phyloP scores from a whole-genome alignment of 2,888 invertebrate species.

The Cheilosia vulpina region DNA sequence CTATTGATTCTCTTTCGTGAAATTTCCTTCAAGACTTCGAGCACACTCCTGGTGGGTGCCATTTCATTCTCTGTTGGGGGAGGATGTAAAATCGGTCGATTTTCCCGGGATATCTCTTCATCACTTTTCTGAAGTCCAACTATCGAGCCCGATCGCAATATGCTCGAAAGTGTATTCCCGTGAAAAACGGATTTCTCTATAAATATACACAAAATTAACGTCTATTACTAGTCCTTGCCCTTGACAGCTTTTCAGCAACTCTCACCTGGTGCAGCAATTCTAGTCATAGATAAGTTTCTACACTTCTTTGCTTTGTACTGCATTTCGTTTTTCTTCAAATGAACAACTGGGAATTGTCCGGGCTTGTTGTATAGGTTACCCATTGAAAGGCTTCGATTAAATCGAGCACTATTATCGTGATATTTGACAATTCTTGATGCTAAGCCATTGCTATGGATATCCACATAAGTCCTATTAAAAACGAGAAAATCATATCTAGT shows the following conservation, averaged over 20 bases:
- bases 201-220: constrained; percentile 13
- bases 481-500: neutral
- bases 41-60: constrained; percentile 84
- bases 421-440: constrained; percentile 84
- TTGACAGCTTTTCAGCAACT: neutral
- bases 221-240: neutral
- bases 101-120: constrained; percentile 81
- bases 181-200: constrained; percentile 79
- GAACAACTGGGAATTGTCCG: constrained; percentile 84
- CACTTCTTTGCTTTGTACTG: constrained; percentile 79
- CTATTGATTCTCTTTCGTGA: constrained; percentile 85
- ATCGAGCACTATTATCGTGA: constrained; percentile 80
- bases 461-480: constrained; percentile 81
- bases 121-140: constrained; percentile 79
- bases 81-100: constrained; percentile 81
- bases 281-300: constrained; percentile 79
- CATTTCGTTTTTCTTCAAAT: constrained; percentile 83
- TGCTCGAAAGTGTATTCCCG: constrained; percentile 81
- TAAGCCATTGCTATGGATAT: constrained; percentile 85
- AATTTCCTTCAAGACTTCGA: constrained; percentile 85
- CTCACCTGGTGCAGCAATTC: constrained; percentile 81
- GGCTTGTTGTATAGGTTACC: constrained; percentile 83
- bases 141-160: constrained; percentile 81
- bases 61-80: constrained; percentile 81
- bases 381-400: constrained; percentile 81